Conservation (phyloP, 2,888 invertebrate genomes). For the Prosopocoilus inquinatus region DNA sequence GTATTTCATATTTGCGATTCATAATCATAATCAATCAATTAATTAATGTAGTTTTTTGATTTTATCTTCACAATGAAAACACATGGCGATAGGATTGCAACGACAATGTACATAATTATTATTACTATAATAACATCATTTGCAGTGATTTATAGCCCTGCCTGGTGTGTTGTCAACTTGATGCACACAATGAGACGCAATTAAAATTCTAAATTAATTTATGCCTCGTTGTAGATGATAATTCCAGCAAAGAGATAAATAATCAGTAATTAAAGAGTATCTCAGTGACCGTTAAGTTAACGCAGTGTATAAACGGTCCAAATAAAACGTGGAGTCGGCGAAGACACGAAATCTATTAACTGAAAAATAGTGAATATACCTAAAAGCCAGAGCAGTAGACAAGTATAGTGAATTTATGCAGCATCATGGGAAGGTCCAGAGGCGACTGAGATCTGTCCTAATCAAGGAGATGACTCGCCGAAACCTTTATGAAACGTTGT, state of each 20-base stretch:
- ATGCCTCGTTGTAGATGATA: neutral
- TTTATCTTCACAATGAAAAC: conserved; percentile 1
- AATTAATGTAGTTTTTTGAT: neutral
- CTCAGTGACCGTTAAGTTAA: too few relatives aligned
- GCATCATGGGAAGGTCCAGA: conserved; percentile 48
- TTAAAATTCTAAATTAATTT: neutral
- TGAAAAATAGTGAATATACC: conserved; percentile 25
- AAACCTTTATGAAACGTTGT: conserved; percentile 46
- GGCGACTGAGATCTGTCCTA: conserved; percentile 48
- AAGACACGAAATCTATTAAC: conserved; percentile 21
- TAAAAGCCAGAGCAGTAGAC: conserved; percentile 23
- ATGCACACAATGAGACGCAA: neutral
- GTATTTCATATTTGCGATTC: too few relatives aligned
- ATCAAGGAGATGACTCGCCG: conserved; percentile 49
- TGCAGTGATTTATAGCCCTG: conserved; percentile 25
- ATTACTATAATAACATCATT: conserved; percentile 24
- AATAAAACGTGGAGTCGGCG: neutral
- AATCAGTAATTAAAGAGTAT: too few relatives aligned
- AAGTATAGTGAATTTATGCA: conserved; percentile 38
- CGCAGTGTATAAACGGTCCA: too few relatives aligned
- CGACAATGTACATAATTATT: conserved; percentile 25
- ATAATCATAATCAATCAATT: too few relatives aligned
- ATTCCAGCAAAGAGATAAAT: too few relatives aligned
- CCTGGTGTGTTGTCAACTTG: neutral
- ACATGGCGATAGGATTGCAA: conserved; percentile 15